These are phyloP conservation scores for Pantherophis guttatus DNA, from an alignment of 2,113 vertebrate species.

Conservation along the genomic window DNA sequence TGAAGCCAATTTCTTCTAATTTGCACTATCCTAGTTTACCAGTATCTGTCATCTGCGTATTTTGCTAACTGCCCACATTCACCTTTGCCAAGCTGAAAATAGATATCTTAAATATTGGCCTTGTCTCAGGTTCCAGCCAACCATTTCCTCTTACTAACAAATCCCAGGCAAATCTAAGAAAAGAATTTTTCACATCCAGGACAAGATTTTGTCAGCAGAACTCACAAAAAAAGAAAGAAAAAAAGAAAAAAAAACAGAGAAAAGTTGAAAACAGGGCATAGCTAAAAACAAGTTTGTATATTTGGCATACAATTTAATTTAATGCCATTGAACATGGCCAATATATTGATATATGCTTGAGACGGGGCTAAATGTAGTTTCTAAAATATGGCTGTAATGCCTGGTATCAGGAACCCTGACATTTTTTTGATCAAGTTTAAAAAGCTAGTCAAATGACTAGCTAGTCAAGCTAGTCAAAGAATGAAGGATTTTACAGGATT, in stretches of 20 bases:
- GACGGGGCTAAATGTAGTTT: neutral
- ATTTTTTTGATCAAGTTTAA: neutral
- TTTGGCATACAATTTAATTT: neutral
- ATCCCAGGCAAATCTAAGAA: slow-evolving; percentile 32
- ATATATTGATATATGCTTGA: neutral
- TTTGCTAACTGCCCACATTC: slow-evolving; percentile 14
- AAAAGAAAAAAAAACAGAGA: too few species aligned
- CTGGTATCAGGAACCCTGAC: neutral
- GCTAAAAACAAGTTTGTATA: neutral
- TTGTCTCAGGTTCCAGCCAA: slow-evolving; percentile 23
- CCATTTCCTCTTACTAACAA: slow-evolving; percentile 34
- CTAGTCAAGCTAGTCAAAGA: neutral
- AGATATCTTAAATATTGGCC: slow-evolving; percentile 30
- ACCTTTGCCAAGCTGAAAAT: slow-evolving; percentile 25
- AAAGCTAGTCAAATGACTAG: neutral
- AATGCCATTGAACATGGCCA: neutral
- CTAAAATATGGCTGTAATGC: neutral
- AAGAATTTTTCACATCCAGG: neutral
- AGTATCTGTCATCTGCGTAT: slow-evolving; percentile 6
- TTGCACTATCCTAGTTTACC: neutral
- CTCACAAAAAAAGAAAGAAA: neutral
- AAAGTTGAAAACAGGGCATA: neutral
- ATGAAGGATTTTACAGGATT: neutral
- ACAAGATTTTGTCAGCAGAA: slow-evolving; percentile 8
- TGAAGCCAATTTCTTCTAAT: neutral